Base-by-base conservation (phyloP, 2,113 vertebrate species). In the Bujurquina vittata region DNA sequence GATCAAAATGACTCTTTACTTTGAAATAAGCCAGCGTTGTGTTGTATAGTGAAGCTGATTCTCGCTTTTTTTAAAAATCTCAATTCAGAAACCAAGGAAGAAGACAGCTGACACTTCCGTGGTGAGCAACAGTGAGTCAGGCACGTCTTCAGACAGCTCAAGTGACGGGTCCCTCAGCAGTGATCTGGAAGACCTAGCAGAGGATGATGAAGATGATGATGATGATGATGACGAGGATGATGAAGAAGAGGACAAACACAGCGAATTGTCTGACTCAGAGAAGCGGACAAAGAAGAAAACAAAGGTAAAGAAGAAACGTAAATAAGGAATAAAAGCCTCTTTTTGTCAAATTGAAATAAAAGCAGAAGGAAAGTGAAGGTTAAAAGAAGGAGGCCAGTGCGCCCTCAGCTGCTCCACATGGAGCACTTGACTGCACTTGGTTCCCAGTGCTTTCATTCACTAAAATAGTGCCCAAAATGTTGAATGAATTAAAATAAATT, bases 111-210 rank as follows among this genome's bases (percentile, higher is more conserved):
- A 98, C 87, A 95, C 96, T 90, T 96, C 96, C 61, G 96, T 96
- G 90, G 96, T 96, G 62, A 99, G 97, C 5, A 97, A 98, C 91
- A 99, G 97, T 79, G 98, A 99, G 87, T 98, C 97, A 0, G 98
- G 97, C 86, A 96, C 98, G 22, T 97, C 97, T 12, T 97, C 98
- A 49, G 98, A 99, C 92, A 98, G 96, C 77, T 97, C 98, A 20
- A 99, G 97, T 78, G 98, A 99, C 85, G 98, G 97, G n/a, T 96
- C 97, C 77, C 98, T 98, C 84, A 99, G 97, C 84, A 99, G 97
- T 57, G 98, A 99, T 87, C 97, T 98, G 1, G 98, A 99, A 84
- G 98, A 99, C 87, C 93, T 99, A 3, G 97, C 96, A 11, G 98
- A 98, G 78, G 98, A 99, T 83, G 98, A 99, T 56, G 97, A 97